These are phyloP conservation scores for Steinernema carpocapsae DNA, from an alignment of 2,888 invertebrate genomes.

Conservation along the genomic window DNA sequence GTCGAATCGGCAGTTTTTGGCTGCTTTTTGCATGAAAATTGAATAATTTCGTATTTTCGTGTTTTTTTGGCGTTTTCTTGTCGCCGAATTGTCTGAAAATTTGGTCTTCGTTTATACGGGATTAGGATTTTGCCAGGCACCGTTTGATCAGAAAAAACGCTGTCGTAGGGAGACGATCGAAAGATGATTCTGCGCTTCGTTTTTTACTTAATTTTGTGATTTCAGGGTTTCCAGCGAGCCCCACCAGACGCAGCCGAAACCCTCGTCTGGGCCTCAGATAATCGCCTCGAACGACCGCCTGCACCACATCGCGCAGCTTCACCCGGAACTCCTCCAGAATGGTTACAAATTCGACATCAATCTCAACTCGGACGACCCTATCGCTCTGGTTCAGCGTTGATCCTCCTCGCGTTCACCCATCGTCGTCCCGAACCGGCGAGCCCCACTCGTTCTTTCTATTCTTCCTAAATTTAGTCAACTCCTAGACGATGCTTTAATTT, in stretches of 20 bases:
- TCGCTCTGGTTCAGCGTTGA: constrained; percentile 12
- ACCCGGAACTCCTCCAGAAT: constrained; percentile 18
- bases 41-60: no score
- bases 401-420: neutral
- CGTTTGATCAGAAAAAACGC: no score
- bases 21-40: no score
- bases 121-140: no score
- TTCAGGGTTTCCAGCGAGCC: neutral
- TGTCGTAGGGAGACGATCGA: no score
- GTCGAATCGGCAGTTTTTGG: neutral
- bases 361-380: constrained; percentile 18
- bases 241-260: neutral
- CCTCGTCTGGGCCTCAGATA: neutral
- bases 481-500: constrained; percentile 34
- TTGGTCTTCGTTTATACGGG: no score
- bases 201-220: no score
- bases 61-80: no score
- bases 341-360: constrained; percentile 31
- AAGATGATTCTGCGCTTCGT: no score
- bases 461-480: constrained; percentile 21
- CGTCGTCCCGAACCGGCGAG: neutral
- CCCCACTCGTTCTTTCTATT: neutral
- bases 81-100: no score
- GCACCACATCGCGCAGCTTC: constrained; percentile 15
- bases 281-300: constrained; percentile 24